phyloP scores from a whole-genome alignment of 1,140 invertebrate species.

The Heliconius himera region DNA sequence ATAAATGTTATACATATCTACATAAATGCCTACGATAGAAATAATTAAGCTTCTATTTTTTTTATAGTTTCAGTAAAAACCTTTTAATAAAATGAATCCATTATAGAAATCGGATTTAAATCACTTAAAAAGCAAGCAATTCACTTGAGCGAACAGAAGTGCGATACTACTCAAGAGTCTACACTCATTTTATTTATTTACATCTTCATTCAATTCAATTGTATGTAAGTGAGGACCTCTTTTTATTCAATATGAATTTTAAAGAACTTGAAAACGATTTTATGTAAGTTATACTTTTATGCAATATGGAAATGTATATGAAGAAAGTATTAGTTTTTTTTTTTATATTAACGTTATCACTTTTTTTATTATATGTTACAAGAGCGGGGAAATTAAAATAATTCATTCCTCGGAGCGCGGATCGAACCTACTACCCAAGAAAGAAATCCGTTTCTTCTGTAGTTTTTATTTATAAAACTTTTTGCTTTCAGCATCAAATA shows the following conservation, averaged over 20 bases:
- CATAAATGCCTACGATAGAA: no score
- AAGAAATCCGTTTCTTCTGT: no score
- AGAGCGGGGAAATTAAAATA: no score
- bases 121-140: neutral
- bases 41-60: neutral
- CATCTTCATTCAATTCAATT: neutral
- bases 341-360: no score
- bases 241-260: neutral
- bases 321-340: no score
- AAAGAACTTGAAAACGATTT: neutral
- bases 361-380: no score
- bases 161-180: neutral
- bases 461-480: no score
- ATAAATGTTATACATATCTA: no score
- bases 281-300: neutral
- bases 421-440: no score
- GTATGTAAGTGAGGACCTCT: neutral
- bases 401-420: no score
- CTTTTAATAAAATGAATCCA: neutral
- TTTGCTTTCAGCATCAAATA: no score
- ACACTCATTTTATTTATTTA: constrained; percentile 11
- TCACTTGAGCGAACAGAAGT: neutral
- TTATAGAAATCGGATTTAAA: neutral
- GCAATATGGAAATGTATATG: no score
- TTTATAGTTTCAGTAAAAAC: neutral